Evolutionary conservation across 2,797 vertebrate genomes (phyloP).

Genomic region (Hafferia zeledoni): DNA sequence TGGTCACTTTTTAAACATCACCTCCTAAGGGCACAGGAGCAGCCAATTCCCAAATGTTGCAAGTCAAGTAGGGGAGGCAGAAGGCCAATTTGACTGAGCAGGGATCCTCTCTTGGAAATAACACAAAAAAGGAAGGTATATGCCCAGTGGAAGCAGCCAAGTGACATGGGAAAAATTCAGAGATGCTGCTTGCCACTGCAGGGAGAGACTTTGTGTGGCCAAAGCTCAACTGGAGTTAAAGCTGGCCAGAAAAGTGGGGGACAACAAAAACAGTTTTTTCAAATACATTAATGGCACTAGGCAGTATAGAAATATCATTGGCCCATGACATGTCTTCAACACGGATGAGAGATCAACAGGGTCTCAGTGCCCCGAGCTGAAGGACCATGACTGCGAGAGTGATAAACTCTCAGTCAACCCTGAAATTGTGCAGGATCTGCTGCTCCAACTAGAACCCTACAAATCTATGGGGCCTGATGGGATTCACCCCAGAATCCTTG

Average conservation of each 20-base stretch:
- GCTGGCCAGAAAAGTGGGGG: background rate
- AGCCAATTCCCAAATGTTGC: background rate
- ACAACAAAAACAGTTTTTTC: background rate
- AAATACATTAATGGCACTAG: background rate
- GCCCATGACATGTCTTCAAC: background rate
- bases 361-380: background rate
- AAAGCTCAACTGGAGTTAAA: background rate
- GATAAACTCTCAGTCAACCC: background rate
- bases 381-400: background rate
- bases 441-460: background rate
- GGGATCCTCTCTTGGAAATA: background rate
- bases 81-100: background rate
- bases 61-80: background rate
- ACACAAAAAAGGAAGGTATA: background rate
- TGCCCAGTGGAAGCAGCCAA: background rate
- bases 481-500: background rate
- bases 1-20: background rate
- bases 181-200: background rate
- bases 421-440: background rate
- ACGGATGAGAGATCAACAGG: accelerated
- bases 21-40: background rate
- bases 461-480: background rate
- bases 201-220: background rate
- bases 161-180: background rate
- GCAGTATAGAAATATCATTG: background rate